Evolutionary conservation across 2,113 vertebrate species (phyloP), one percentile per base, ranked within the genome.

Genomic region (Aptenodytes forsteri): DNA sequence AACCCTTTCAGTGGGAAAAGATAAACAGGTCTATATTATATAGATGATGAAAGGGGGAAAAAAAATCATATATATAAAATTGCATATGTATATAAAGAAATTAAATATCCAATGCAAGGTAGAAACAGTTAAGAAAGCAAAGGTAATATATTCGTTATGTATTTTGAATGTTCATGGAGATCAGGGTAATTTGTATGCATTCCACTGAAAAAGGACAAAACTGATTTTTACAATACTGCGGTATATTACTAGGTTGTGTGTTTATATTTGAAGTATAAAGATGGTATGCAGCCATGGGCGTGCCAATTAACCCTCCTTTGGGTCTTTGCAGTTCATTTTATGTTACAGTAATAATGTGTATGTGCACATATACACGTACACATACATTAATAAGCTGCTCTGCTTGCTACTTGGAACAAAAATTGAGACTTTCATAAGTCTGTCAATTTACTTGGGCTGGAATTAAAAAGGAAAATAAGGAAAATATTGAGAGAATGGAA

Each of bases 281-380:
- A 7, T 27, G 6, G 5, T 22, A 16, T 42, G 32, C 6, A 14
- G 13, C 34, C 19, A 3, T 5, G 2, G 27, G 13, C 27, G 3
- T 67, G 18, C 8, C n/a, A 50, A 12, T 16, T 49, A 23, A 3
- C 3, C 8, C 26, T 29, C 21, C 14, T 73, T 61, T 30, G 36
- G 9, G 30, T 66, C 54, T 73, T 56, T 56, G 49, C 21, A 16
- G 23, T 21, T 91, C 3, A 7, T 65, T 73, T 76, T 22, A 3
- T 56, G 13, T 36, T 58, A 32, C 3, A 58, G 18, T 23, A 49
- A 20, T 44, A 46, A 50, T 5, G 6, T 0, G 0, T 22, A 11
- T 26, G 6, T 10, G 18, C 16, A 34, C 1, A 0, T 16, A 6
- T 13, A 13, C 10, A 6, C 0, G 0, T 17, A 8, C 3, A 12